Evolutionary conservation across 2,797 vertebrate species (phyloP).

Genomic region (Halcyon leucocephala): DNA sequence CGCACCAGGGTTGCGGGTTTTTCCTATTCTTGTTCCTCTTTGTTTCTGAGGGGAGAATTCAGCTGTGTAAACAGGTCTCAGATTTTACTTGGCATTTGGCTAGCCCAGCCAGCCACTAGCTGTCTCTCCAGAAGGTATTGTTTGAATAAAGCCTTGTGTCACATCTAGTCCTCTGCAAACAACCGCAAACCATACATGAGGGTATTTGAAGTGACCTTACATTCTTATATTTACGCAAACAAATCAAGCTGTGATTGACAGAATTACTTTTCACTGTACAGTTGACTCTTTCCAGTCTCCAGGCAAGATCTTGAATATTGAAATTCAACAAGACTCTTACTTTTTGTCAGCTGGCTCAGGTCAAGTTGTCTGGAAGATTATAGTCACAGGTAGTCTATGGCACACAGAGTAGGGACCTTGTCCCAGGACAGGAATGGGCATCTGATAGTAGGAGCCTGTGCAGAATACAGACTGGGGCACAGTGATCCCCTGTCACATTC

Average conservation of each 20-base stretch:
- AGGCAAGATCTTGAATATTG: background rate
- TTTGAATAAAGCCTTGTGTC: background rate
- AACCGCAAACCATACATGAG: background rate
- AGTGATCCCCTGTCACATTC: background rate
- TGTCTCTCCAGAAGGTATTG: background rate
- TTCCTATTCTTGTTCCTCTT: background rate
- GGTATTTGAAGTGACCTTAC: background rate
- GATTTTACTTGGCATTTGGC: background rate
- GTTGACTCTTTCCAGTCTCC: background rate
- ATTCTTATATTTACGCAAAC: background rate
- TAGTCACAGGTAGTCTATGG: background rate
- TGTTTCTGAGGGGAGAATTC: background rate
- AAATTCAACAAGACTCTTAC: background rate
- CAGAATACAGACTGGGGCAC: rapidly evolving
- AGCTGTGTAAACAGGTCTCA: background rate
- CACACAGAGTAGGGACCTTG: background rate
- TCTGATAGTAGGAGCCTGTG: background rate
- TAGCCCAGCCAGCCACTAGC: background rate
- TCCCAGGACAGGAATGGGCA: background rate
- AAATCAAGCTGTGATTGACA: background rate
- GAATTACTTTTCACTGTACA: background rate
- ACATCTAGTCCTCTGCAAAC: background rate
- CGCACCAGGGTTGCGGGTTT: background rate
- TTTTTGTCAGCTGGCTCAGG: background rate
- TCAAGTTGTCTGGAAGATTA: background rate